Conservation (phyloP, 64 coral and sea anemone species). For the Orbicella faveolata region DNA sequence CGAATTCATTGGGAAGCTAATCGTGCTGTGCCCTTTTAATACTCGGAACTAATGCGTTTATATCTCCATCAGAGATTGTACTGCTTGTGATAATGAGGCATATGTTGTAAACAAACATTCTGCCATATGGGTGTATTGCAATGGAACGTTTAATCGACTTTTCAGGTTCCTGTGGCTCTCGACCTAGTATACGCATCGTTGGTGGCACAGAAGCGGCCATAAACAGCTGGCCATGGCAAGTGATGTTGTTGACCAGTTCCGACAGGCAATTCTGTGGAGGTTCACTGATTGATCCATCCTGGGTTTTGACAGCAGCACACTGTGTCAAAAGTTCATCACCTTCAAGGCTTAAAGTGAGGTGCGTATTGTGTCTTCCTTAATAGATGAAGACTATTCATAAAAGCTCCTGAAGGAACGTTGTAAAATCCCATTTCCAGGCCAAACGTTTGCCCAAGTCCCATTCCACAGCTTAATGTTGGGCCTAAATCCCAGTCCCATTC, state of each 20-base stretch:
- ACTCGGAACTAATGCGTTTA: too few relatives aligned
- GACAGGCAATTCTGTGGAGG: conserved; percentile 39
- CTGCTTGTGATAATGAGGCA: too few relatives aligned
- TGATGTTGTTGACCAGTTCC: background rate
- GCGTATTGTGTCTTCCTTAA: background rate
- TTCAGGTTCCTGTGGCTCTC: conserved; percentile 13
- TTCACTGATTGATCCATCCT: conserved; percentile 23
- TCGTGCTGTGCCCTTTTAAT: too few relatives aligned
- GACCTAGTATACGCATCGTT: conserved; percentile 24
- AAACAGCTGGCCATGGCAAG: conserved; percentile 61
- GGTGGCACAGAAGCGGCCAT: conserved; percentile 10
- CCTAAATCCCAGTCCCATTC: too few relatives aligned
- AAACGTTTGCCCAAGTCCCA: too few relatives aligned
- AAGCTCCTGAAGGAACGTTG: too few relatives aligned
- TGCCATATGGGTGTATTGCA: too few relatives aligned
- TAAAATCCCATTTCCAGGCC: too few relatives aligned
- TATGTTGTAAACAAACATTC: too few relatives aligned
- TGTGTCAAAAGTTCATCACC: background rate
- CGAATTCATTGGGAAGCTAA: too few relatives aligned
- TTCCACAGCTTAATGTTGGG: too few relatives aligned
- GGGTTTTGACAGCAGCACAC: conserved; percentile 53
- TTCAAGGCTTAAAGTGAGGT: conserved; percentile 13
- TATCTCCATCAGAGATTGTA: too few relatives aligned
- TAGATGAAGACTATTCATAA: background rate
- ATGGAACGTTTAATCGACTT: background rate